phyloP scores from a whole-genome alignment of 2,888 invertebrate genomes.

The Willowsia nigromaculata region DNA sequence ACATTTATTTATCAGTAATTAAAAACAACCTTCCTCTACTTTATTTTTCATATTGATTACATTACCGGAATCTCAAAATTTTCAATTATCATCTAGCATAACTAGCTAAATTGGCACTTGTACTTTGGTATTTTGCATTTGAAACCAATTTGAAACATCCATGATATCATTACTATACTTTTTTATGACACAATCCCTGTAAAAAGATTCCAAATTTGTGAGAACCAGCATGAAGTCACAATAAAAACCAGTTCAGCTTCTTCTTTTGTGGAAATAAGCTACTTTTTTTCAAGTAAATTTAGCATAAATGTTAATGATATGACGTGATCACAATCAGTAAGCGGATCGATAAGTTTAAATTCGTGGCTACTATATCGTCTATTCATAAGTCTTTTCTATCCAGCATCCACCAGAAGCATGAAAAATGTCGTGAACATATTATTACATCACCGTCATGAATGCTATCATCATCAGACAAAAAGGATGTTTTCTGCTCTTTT shows the following conservation, averaged over 20 bases:
- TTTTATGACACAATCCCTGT: not conserved
- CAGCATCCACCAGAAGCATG: not conserved
- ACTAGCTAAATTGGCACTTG: too few species aligned
- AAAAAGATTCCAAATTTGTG: conserved; percentile 8
- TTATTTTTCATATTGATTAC: not conserved
- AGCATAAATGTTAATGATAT: not conserved
- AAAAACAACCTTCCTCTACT: not conserved
- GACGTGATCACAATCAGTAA: conserved; percentile 26
- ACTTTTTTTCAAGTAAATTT: not conserved
- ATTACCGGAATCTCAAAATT: not conserved
- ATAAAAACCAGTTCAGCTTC: conserved; percentile 31
- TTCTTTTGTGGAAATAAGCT: not conserved
- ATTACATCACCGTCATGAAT: conserved; percentile 25
- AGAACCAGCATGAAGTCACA: conserved; percentile 9
- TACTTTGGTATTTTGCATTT: too few species aligned
- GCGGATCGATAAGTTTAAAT: not conserved
- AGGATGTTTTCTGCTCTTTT: conserved; percentile 3
- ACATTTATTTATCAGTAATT: not conserved
- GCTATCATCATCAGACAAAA: conserved; percentile 10
- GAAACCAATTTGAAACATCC: not conserved
- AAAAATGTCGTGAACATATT: not conserved
- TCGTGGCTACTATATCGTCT: not conserved
- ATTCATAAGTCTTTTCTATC: not conserved
- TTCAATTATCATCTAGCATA: too few species aligned
- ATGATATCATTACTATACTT: not conserved